phyloP scores from a whole-genome alignment of 1,140 invertebrate genomes.

The Paralvinella palmiformis region DNA sequence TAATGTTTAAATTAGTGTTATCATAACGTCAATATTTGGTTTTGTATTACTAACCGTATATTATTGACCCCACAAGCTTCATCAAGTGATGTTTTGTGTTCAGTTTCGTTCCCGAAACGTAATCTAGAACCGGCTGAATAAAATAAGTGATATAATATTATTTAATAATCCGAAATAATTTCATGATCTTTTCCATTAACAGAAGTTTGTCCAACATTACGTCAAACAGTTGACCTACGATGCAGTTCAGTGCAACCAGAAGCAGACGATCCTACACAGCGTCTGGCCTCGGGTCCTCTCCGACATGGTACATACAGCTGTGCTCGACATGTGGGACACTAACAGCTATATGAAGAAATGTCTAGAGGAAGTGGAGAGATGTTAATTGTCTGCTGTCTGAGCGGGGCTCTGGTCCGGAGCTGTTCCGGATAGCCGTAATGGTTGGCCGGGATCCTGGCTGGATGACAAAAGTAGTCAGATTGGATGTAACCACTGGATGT shows the following conservation, averaged over 20 bases:
- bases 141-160: background rate
- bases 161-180: conserved; percentile 13
- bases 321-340: conserved; percentile 38
- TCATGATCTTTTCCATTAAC: conserved; percentile 28
- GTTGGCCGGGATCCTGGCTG: too few species aligned
- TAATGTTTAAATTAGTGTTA: too few species aligned
- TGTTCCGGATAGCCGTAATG: too few species aligned
- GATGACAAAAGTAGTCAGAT: too few species aligned
- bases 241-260: conserved; percentile 37
- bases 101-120: too few species aligned
- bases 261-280: conserved; percentile 33
- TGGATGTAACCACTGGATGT: too few species aligned
- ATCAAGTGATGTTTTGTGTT: too few species aligned
- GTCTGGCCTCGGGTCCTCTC: conserved; percentile 42
- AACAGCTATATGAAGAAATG: conserved; percentile 40
- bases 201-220: conserved; percentile 32
- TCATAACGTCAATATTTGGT: too few species aligned
- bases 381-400: conserved; percentile 14
- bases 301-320: conserved; percentile 37
- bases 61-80: too few species aligned
- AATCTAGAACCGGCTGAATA: too few species aligned
- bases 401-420: too few species aligned
- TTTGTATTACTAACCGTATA: too few species aligned
- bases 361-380: conserved; percentile 38
- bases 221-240: conserved; percentile 39